Evolutionary conservation across 1,140 invertebrate species (phyloP).

Genomic region (Pseudomyrmex sp.): DNA sequence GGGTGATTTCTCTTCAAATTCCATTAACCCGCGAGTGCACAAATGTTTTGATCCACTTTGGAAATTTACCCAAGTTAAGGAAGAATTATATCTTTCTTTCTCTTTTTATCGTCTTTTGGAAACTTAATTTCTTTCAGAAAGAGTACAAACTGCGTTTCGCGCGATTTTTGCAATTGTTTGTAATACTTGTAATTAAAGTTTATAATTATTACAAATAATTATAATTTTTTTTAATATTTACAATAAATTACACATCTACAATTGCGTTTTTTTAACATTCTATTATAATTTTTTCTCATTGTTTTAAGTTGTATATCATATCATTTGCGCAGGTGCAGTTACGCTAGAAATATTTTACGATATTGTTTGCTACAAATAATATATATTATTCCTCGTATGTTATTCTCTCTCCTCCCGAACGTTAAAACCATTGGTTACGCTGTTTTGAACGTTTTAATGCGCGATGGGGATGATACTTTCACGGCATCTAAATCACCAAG

Average conservation of each 20-base stretch:
- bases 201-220: background rate
- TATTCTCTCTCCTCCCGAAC: background rate
- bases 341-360: background rate
- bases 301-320: background rate
- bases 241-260: background rate
- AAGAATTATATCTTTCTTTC: too few species aligned
- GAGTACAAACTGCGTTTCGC: too few species aligned
- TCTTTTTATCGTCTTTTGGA: too few species aligned
- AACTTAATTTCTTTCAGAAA: too few species aligned
- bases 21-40: background rate
- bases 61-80: background rate
- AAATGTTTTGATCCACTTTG: background rate
- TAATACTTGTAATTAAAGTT: too few species aligned
- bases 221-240: background rate
- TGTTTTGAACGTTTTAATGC: background rate
- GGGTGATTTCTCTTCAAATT: background rate
- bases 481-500: background rate
- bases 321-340: background rate
- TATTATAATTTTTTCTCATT: background rate
- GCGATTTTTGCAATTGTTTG: too few species aligned
- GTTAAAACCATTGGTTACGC: background rate
- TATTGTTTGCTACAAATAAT: background rate
- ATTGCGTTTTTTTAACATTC: too few species aligned
- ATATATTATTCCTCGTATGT: background rate
- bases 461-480: background rate